These are phyloP conservation scores for Sericinus montela DNA, from an alignment of 2,888 invertebrate species.

Conservation along the genomic window DNA sequence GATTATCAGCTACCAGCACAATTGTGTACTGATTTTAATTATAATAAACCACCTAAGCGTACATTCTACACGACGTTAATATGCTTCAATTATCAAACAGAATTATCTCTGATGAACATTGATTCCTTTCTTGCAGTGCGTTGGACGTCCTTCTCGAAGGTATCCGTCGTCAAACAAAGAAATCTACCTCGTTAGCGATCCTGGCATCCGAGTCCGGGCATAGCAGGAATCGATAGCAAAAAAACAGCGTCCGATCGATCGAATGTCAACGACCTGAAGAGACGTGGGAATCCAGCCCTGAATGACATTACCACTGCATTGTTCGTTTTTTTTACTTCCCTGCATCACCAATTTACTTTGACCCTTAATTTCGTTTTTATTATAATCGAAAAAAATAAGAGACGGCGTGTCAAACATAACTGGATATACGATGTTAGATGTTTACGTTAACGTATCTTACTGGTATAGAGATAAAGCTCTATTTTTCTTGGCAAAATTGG, in stretches of 20 bases:
- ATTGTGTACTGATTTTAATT: no score
- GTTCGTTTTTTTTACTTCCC: slow-evolving; percentile 42
- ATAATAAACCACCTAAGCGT: no score
- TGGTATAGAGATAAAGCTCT: slow-evolving; percentile 3
- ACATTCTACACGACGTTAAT: not conserved
- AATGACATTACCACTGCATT: slow-evolving; percentile 47
- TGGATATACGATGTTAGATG: not conserved
- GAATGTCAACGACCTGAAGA: slow-evolving; percentile 60
- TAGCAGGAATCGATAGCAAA: slow-evolving; percentile 54
- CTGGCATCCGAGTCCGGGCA: slow-evolving; percentile 39
- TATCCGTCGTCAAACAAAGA: slow-evolving; percentile 30
- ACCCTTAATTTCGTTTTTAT: slow-evolving; percentile 15
- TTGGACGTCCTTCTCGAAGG: slow-evolving; percentile 30
- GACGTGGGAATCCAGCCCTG: slow-evolving; percentile 63
- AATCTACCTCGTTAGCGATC: slow-evolving; percentile 47
- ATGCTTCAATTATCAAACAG: slow-evolving; percentile 7
- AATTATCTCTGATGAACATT: slow-evolving; percentile 8
- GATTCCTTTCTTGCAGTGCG: slow-evolving; percentile 18
- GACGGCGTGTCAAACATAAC: not conserved
- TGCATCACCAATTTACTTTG: slow-evolving; percentile 23
- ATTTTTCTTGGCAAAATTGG: not conserved
- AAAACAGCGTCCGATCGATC: slow-evolving; percentile 51
- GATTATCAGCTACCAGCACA: no score
- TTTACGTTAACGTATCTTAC: slow-evolving; percentile 13
- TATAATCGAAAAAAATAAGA: not conserved